phyloP scores from a whole-genome alignment of 2,888 invertebrate genomes.

The Xestia ashworthii region DNA sequence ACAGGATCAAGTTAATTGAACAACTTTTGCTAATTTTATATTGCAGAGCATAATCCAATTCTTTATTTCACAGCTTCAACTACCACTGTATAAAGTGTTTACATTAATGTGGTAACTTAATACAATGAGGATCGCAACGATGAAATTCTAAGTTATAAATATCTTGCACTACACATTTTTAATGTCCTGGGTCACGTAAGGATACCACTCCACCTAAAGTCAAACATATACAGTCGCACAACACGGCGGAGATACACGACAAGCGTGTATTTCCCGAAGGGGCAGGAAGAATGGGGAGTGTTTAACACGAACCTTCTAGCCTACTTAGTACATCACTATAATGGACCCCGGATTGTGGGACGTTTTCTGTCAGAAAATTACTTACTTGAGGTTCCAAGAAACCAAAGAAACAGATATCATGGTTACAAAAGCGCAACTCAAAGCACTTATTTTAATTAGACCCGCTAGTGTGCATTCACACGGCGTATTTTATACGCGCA shows the following conservation, averaged over 20 bases:
- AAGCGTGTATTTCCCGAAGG: conserved; percentile 45
- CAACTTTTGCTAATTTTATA: conserved; percentile 2
- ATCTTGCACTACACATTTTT: conserved; percentile 37
- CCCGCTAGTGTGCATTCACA: not conserved
- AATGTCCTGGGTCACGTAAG: conserved; percentile 28
- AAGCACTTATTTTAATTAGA: not conserved
- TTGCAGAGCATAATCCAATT: conserved; percentile 4
- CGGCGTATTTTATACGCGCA: not conserved
- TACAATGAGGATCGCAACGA: conserved; percentile 17
- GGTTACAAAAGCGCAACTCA: not conserved
- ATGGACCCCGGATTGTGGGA: not conserved
- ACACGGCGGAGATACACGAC: conserved; percentile 22
- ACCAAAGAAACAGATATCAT: not conserved
- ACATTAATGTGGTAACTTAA: conserved; percentile 28
- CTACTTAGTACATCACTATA: conserved; percentile 13
- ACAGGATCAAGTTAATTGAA: conserved; percentile 24
- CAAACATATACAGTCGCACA: conserved; percentile 32
- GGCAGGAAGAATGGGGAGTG: not conserved
- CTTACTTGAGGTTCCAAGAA: not conserved
- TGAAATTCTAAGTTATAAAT: conserved; percentile 32
- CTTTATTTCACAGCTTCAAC: conserved; percentile 18
- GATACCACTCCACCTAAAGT: conserved; percentile 2
- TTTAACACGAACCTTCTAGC: conserved; percentile 9
- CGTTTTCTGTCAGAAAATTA: not conserved
- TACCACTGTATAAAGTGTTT: conserved; percentile 3